Percentiles rank a stretch among this genome's conserved stretches.
Conservation (phyloP, 2,888 invertebrate genomes). For the Abrostola triplasia region DNA sequence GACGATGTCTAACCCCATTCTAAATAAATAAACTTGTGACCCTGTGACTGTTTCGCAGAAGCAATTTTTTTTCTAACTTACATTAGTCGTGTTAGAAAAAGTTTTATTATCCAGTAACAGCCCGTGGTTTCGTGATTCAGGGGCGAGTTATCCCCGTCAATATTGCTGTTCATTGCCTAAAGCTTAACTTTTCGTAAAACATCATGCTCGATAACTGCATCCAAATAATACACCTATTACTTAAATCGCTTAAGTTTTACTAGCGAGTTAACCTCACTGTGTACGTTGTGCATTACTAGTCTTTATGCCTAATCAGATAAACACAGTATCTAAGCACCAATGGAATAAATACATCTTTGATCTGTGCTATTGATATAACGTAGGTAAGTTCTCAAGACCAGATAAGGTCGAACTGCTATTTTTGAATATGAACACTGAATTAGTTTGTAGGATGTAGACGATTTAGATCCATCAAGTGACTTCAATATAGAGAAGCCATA, state of each 20-base stretch:
- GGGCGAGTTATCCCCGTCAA: too few relatives aligned
- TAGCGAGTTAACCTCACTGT: slow-evolving; percentile 8
- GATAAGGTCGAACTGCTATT: slow-evolving; percentile 32
- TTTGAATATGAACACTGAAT: slow-evolving; percentile 26
- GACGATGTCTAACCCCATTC: not conserved
- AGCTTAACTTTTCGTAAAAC: too few relatives aligned
- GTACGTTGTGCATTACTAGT: slow-evolving; percentile 28
- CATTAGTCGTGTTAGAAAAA: too few relatives aligned
- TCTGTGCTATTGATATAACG: slow-evolving; percentile 46
- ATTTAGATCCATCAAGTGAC: slow-evolving; percentile 29
- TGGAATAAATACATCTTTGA: slow-evolving; percentile 40
- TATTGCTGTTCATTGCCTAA: too few relatives aligned
- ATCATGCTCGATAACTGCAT: too few relatives aligned
- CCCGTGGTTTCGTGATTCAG: too few relatives aligned
- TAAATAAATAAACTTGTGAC: too few relatives aligned
- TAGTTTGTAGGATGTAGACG: slow-evolving; percentile 10
- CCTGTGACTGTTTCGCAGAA: too few relatives aligned
- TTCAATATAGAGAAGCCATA: slow-evolving; percentile 48
- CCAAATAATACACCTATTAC: too few relatives aligned
- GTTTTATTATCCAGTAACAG: too few relatives aligned
- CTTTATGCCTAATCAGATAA: slow-evolving; percentile 52
- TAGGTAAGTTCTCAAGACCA: slow-evolving; percentile 25
- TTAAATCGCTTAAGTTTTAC: not conserved
- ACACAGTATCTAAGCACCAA: slow-evolving; percentile 40
- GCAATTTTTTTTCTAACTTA: too few relatives aligned